Conservation (phyloP, 53 echinoderm and acorn worm genomes). For the Holothuria leucospilota region DNA sequence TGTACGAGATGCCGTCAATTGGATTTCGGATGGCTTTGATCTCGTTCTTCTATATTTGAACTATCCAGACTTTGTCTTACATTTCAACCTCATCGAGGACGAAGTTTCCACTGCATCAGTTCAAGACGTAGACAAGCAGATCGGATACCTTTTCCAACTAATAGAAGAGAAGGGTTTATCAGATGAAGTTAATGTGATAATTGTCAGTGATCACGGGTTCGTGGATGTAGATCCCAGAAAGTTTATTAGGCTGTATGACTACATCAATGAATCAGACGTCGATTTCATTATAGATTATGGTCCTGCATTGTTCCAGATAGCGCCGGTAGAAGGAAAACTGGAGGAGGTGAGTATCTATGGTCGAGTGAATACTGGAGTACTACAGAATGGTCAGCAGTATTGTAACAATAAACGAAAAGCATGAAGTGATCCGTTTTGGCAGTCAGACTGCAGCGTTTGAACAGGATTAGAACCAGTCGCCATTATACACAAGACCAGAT, state of each 20-base stretch:
- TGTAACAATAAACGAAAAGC: too few relatives aligned
- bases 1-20: constrained; percentile 11
- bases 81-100: constrained; percentile 26
- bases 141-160: constrained; percentile 27
- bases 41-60: constrained; percentile 50
- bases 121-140: constrained; percentile 37
- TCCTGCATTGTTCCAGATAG: constrained; percentile 48
- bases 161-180: constrained; percentile 40
- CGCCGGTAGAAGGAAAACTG: background rate
- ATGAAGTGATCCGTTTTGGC: too few relatives aligned
- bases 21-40: constrained; percentile 49
- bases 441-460: too few relatives aligned
- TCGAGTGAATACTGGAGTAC: too few relatives aligned
- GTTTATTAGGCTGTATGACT: constrained; percentile 56
- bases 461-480: too few relatives aligned
- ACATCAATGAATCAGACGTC: constrained; percentile 56
- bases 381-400: too few relatives aligned
- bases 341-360: background rate
- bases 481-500: too few relatives aligned
- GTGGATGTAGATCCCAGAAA: constrained; percentile 39
- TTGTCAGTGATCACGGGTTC: constrained; percentile 64
- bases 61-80: constrained; percentile 50
- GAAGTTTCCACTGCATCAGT: background rate
- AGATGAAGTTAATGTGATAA: constrained; percentile 55
- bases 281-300: constrained; percentile 60